Base-by-base conservation (phyloP, 35 echinoderm and acorn worm genomes). In the Heliocidaris erythrogramma region DNA sequence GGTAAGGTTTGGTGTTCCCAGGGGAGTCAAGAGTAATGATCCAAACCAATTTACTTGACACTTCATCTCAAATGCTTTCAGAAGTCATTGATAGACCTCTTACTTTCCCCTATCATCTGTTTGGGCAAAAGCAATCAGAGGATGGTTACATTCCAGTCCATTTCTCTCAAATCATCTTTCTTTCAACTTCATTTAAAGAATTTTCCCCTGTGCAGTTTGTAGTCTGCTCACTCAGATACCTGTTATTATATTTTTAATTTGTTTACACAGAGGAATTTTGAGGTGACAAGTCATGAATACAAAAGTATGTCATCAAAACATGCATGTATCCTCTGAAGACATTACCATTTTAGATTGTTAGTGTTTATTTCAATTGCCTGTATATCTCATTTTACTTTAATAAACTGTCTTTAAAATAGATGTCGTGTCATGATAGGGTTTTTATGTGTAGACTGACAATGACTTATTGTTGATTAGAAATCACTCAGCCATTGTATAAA, bases 41-140 rank as follows among this genome's bases (percentile, higher is more conserved):
- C 65, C 65, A 78, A 78, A n/a, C 65, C 65, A 78, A 78, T 78
- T 78, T 78, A 78, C 17, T 78, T 78, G 65, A 78, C 65, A 78
- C 65, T 27, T 5, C 65, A 78, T 78, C 65, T n/a, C 1, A 78
- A 78, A 0, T 78, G 8, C 65, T 78, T 24, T 78, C 65, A 78
- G 65, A 18, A 78, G 27, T 78, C 65, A n/a, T 78, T 78, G 21
- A 78, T 78, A 5, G 65, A 78, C 65, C 27, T 78, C 65, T 78
- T 78, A 78, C 24, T n/a, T 78, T 78, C 65, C 27, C 65, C 65
- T 7, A 78, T 78, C 65, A 78, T 78, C 18, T 78, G 6, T 56
- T 56, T 56, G 65, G 65, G 18, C 65, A 78, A 78, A 78, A 78
- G 21, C 27, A 78, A 78, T 78, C 65, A 27, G 65, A 78, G n/a